These are phyloP conservation scores for Cepaea hortensis DNA, from an alignment of 2,888 invertebrate species.

Conservation along the genomic window DNA sequence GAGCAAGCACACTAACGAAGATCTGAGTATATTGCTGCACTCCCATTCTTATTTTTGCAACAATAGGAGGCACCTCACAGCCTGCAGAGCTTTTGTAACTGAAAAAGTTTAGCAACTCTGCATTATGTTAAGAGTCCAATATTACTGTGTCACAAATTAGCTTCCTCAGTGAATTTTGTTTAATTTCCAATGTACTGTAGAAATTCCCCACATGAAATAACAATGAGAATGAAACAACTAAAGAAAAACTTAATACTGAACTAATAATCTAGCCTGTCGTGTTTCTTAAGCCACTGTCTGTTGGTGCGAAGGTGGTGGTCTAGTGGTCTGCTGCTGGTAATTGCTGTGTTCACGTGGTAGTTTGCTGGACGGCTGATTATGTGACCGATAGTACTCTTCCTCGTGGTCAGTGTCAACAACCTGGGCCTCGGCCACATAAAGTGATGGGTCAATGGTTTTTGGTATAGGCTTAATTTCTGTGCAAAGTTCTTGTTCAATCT, in stretches of 20 bases:
- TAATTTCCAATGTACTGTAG: not conserved
- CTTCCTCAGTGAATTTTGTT: too few species aligned
- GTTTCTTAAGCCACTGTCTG: conserved; percentile 41
- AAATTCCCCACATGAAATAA: not conserved
- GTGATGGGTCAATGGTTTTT: conserved; percentile 97
- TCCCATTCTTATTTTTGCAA: too few species aligned
- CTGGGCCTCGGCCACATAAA: conserved; percentile 93
- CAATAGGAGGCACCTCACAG: too few species aligned
- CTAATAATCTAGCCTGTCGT: not conserved
- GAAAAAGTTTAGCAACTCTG: not conserved
- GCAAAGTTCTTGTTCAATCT: conserved; percentile 98
- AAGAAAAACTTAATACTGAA: not conserved
- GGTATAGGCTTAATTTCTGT: conserved; percentile 99
- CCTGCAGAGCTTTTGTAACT: too few species aligned
- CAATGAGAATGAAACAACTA: not conserved
- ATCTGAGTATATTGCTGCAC: too few species aligned
- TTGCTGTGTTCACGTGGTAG: conserved; percentile 39
- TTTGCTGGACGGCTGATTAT: conserved; percentile 27
- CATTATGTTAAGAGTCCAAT: not conserved
- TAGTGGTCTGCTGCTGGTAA: conserved; percentile 36
- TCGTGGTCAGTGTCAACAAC: conserved; percentile 74
- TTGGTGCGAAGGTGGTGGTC: conserved; percentile 29
- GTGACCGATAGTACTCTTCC: conserved; percentile 44
- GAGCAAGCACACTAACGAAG: too few species aligned
- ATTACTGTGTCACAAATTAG: not conserved